These are phyloP conservation scores for Pelochelys cantorii DNA, from an alignment of 2,797 vertebrate genomes.

Conservation along the genomic window DNA sequence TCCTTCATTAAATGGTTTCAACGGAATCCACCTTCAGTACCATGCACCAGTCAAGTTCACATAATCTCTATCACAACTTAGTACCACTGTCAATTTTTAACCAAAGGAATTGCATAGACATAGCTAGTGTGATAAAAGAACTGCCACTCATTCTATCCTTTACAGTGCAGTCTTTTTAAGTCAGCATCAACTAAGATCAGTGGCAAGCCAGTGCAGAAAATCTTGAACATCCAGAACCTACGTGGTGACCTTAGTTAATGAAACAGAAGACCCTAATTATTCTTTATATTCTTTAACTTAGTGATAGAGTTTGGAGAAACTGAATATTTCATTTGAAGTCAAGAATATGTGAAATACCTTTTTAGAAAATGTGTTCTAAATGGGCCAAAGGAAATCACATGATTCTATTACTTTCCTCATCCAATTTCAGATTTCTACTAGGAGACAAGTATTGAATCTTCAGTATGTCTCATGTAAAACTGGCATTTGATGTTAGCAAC, in stretches of 20 bases:
- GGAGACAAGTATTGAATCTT: background rate
- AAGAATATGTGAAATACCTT: background rate
- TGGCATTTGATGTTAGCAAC: rapidly evolving
- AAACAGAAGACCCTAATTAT: background rate
- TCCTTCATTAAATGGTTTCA: conserved; percentile 2
- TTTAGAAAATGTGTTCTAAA: background rate
- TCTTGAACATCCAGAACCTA: background rate
- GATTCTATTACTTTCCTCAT: background rate
- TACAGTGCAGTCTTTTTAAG: background rate
- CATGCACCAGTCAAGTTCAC: background rate
- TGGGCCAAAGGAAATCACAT: background rate
- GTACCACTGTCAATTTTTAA: background rate
- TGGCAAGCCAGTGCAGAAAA: background rate
- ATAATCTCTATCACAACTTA: conserved; percentile 32
- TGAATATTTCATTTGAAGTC: background rate
- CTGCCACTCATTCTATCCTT: background rate
- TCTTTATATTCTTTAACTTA: background rate
- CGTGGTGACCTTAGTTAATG: background rate
- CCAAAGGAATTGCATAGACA: background rate
- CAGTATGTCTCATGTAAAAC: background rate
- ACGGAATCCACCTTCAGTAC: background rate
- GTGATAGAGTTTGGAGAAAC: background rate
- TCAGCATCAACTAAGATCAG: background rate
- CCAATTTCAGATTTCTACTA: background rate
- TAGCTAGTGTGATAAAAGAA: background rate